These are phyloP conservation scores for Calameuta filiformis DNA, from an alignment of 2,888 invertebrate species.

Conservation along the genomic window DNA sequence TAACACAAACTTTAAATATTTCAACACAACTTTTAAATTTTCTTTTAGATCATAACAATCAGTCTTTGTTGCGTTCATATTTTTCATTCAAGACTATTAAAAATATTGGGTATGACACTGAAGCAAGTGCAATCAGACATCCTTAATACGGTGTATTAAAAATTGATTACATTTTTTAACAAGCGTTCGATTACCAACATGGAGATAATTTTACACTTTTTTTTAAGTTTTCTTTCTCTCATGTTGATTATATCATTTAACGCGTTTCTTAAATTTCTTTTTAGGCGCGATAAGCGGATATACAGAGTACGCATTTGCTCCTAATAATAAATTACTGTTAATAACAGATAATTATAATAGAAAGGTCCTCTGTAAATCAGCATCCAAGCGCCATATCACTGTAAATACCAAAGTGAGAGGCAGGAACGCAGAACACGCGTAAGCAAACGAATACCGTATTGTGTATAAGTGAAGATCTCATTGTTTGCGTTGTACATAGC, in stretches of 20 bases:
- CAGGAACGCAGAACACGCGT: constrained; percentile 1
- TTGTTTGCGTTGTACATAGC: constrained; percentile 3
- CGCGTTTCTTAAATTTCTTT: too few species aligned
- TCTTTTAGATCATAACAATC: background rate
- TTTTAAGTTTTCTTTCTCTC: background rate
- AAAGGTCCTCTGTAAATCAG: background rate
- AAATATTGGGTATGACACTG: background rate
- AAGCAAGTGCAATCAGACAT: background rate
- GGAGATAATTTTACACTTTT: background rate
- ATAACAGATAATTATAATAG: background rate
- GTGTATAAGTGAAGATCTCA: background rate
- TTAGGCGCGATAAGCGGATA: background rate
- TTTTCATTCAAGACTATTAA: background rate
- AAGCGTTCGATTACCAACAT: background rate
- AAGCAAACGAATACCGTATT: constrained; percentile 11
- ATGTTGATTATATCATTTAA: too few species aligned
- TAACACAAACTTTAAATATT: too few species aligned
- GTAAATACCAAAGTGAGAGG: constrained; percentile 20
- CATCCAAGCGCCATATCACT: constrained; percentile 12
- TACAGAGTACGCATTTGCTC: background rate
- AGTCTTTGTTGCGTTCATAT: background rate
- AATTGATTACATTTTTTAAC: background rate
- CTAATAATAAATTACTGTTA: background rate
- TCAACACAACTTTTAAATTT: background rate
- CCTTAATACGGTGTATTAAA: background rate